These are phyloP conservation scores for Drosophila austrosaltans DNA, from an alignment of 2,888 invertebrate genomes.

Conservation along the genomic window DNA sequence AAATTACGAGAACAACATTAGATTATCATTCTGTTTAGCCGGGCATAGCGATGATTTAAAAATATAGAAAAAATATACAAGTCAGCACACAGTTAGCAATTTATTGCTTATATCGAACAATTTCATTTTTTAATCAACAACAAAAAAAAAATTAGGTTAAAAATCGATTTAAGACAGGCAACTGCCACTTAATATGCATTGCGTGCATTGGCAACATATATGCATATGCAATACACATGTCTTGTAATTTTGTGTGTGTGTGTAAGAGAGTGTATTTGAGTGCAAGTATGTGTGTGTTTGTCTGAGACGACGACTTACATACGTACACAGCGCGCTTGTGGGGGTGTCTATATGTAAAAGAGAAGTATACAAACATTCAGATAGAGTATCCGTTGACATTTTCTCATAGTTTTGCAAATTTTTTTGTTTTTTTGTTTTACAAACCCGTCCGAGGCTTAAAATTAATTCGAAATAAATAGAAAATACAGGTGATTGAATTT, in stretches of 20 bases:
- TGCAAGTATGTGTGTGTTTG: constrained; percentile 32
- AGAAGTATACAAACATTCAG: constrained; percentile 60
- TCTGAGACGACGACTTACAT: constrained; percentile 51
- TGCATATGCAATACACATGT: background rate
- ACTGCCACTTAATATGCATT: constrained; percentile 57
- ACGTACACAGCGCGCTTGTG: constrained; percentile 52
- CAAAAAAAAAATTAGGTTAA: constrained; percentile 55
- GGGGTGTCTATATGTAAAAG: constrained; percentile 55
- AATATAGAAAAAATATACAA: background rate
- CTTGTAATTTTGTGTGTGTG: constrained; percentile 2
- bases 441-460: constrained; percentile 53
- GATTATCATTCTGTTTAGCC: constrained; percentile 14
- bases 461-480: constrained; percentile 22
- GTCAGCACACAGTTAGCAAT: constrained; percentile 7
- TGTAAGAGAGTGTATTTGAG: constrained; percentile 32
- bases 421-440: constrained; percentile 33
- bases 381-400: constrained; percentile 50
- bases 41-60: constrained; percentile 23
- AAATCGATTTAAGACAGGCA: constrained; percentile 67
- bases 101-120: constrained; percentile 33
- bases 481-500: constrained; percentile 23
- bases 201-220: constrained; percentile 25
- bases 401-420: constrained; percentile 33
- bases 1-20: background rate
- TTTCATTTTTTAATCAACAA: constrained; percentile 37